Base-by-base conservation (phyloP, 2,113 vertebrate genomes). In the Psammodynastes pulverulentus region DNA sequence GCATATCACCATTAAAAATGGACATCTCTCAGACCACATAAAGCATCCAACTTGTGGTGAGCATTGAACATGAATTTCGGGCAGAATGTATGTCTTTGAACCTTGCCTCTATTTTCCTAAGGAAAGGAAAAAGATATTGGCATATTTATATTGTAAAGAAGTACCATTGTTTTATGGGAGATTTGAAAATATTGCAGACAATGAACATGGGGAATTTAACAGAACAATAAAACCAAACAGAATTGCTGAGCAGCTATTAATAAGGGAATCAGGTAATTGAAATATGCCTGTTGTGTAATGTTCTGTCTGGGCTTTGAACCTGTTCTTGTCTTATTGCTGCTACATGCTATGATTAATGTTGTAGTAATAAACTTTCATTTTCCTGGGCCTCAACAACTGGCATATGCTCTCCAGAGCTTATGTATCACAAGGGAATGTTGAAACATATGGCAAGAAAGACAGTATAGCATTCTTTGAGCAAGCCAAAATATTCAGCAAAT, bases 401-500 rank as follows among this genome's bases (percentile, higher is more conserved):
- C 90, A 89, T 92, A 85, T 0, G 1, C 4, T 7, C 0, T 84
- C 45, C 56, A 9, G 23, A 4, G 90, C 94, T 5, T 93, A 49
- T 2, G 39, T 90, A 8, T 84, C 46, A 85, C 19, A 6, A 2
- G 2, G 21, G 17, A 6, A 4, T 1, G 21, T 8, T 93, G 51
- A 45, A 93, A n/a, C 17, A 96, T 91, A 91, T 88, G 26, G 1
- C 23, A 86, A 9, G 19, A 48, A 85, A 89, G 84, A 1, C 72
- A 51, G 85, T 87, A 3, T 1, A 45, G 17, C 72, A 43, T 26
- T 95, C 89, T 15, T 34, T 72, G 86, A 90, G 62, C 54, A 86
- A 86, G 84, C 53, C 54, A 58, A 26, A 72, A 84, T 93, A 46
- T 94, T 9, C 2, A 92, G 89, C 94, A 8, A 86, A 1, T 89